Evolutionary conservation across 2,888 invertebrate genomes (phyloP), one percentile per base, ranked within the genome.

Genomic region (Drosophila melanosoma): DNA sequence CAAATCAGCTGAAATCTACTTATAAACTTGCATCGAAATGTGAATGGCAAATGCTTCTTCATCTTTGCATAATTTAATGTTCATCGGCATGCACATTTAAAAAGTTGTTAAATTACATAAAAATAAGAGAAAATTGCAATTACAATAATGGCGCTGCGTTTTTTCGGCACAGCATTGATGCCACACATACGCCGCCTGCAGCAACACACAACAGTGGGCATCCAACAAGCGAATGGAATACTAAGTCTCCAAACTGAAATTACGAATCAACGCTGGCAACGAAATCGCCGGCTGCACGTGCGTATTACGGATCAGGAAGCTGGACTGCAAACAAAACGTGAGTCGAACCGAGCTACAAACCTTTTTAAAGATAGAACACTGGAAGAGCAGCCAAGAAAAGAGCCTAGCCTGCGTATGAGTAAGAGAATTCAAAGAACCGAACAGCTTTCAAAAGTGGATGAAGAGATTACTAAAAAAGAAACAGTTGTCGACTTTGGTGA

Each of bases 281-380:
- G 65, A 38, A 69, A 7, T 36, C 73, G 82, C 15, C 26, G 33
- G 8, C 71, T 91, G 48, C 91, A 91, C 77, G 75, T 90, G 66
- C 91, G 92, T 66, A 72, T 83, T 5, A 83, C 83, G 20, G 92
- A 91, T 62, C 83, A 85, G 58, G 90, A 91, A 65, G 90, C 90
- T 49, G 85, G 82, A 4, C 58, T 90, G 15, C 79, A 86, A 11
- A 68, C 49, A 0, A 82, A 84, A 73, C 76, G 91, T 5, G 74
- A 79, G 20, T 79, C 77, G 35, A 91, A 89, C 48, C 78, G 69
- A 32, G 11, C 23, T 3, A 8, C 23, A 17, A 71, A 76, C n/a
- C 60, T 62, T 1, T 72, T 80, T n/a, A 42, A 70, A 7, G 61
- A 76, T 2, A 49, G 49, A 8, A 7, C 10, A 6, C 1, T 26